These are phyloP conservation scores for Nerophis ophidion DNA, from an alignment of 2,113 vertebrate genomes.

Conservation along the genomic window DNA sequence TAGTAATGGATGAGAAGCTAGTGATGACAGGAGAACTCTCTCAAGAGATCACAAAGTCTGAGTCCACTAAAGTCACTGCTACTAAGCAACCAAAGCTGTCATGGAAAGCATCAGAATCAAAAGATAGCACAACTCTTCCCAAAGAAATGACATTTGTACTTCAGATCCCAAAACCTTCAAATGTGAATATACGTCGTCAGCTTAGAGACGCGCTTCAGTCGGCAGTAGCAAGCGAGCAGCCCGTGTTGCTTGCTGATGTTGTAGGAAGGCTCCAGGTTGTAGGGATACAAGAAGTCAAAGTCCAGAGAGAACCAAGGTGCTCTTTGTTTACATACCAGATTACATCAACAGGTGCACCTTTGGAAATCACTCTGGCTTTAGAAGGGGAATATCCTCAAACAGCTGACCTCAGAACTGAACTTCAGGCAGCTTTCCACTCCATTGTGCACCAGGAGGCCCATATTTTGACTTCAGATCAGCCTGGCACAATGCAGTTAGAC, in stretches of 20 bases:
- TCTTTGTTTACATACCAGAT: slow-evolving; percentile 79
- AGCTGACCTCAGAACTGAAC: slow-evolving; percentile 76
- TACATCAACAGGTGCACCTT: slow-evolving; percentile 67
- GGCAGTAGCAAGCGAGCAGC: slow-evolving; percentile 76
- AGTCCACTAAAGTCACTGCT: slow-evolving; percentile 37
- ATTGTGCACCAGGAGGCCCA: slow-evolving; percentile 78
- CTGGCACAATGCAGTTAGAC: slow-evolving; percentile 56
- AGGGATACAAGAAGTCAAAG: slow-evolving; percentile 73
- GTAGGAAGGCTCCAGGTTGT: slow-evolving; percentile 69
- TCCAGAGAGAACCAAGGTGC: slow-evolving; percentile 71
- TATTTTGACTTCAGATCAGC: slow-evolving; percentile 74
- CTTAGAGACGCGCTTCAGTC: slow-evolving; percentile 76
- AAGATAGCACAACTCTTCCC: slow-evolving; percentile 60
- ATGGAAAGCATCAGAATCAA: slow-evolving; percentile 61
- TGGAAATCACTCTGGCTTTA: slow-evolving; percentile 79
- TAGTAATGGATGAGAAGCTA: slow-evolving; percentile 79
- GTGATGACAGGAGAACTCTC: slow-evolving; percentile 69
- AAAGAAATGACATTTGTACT: slow-evolving; percentile 76
- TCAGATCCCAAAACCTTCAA: slow-evolving; percentile 65
- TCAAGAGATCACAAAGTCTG: slow-evolving; percentile 50
- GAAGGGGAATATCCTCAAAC: slow-evolving; percentile 77
- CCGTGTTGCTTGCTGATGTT: slow-evolving; percentile 76
- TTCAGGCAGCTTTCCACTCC: slow-evolving; percentile 78
- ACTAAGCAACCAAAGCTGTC: slow-evolving; percentile 63
- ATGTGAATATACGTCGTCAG: slow-evolving; percentile 72